phyloP scores from a whole-genome alignment of 2,888 invertebrate species.

The Leistus spinibarbis region DNA sequence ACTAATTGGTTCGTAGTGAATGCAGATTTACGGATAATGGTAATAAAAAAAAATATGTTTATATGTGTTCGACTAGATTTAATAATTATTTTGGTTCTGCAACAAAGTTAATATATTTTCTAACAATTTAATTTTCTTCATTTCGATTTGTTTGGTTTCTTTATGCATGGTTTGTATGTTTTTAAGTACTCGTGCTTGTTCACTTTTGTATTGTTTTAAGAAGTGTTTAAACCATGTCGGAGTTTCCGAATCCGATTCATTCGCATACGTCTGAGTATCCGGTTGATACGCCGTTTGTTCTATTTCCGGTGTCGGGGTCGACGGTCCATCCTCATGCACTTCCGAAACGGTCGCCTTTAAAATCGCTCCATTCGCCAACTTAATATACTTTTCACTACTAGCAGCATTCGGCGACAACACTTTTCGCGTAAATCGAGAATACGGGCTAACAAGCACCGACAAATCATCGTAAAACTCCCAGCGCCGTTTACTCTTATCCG shows the following conservation, averaged over 20 bases:
- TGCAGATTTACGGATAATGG: too few relatives aligned
- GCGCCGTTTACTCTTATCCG: conserved; percentile 9
- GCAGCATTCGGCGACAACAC: neutral
- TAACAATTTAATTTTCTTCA: conserved; percentile 13
- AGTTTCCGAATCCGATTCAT: neutral
- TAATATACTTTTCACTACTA: neutral
- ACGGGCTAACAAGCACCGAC: neutral
- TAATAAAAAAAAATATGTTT: too few relatives aligned
- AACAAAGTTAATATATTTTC: conserved; percentile 15
- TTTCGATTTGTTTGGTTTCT: conserved; percentile 13
- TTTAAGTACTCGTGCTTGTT: conserved; percentile 2
- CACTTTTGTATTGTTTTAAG: conserved; percentile 3
- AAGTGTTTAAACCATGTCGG: conserved; percentile 17
- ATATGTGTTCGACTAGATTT: neutral
- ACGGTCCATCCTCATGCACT: neutral
- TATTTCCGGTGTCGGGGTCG: neutral
- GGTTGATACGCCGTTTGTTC: neutral
- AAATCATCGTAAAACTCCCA: conserved; percentile 20
- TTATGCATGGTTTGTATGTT: conserved; percentile 17
- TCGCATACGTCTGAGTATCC: neutral
- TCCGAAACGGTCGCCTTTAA: neutral
- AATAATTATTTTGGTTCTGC: neutral
- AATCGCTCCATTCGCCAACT: neutral
- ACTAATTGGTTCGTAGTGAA: too few relatives aligned
- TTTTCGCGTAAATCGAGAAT: neutral